Evolutionary conservation across 1,140 invertebrate genomes (phyloP), one percentile per base, ranked within the genome.

Genomic region (Berghia stephanieae): DNA sequence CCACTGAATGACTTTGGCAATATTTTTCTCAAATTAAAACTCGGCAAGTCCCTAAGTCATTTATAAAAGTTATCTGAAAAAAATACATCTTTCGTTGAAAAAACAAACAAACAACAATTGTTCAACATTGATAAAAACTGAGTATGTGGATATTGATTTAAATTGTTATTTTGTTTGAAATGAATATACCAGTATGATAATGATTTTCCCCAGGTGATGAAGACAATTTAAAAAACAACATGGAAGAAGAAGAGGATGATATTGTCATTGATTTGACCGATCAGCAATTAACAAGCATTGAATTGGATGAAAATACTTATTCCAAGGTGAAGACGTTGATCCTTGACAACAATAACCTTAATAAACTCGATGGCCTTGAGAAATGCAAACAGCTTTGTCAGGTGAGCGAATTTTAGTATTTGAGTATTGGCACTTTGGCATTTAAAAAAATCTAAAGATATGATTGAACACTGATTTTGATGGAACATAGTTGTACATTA

Each of bases 301-400:
- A 90, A 55, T 85, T 90, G 77, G 81, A 84, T 44, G 81, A 85
- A 66, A 85, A 85, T 42, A 82, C 82, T n/a, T 85, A 92, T 75
- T 92, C 94, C 79, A 93, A 21, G 2, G 60, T 66, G 49, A 57
- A 92, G 60, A 93, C 93, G 78, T 90, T 97, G 67, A 93, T 96
- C 79, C 90, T 95, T 40, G 95, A 96, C 88, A 94, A 96, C 83
- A 97, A 97, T 91, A 94, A 94, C 83, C 89, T 97, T 69, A 94
- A 95, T 82, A 93, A 94, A 81, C 92, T 96, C 76, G 95, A 96
- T 87, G 95, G 95, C 90, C 92, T 97, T 79, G 95, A 96, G 83
- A 93, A 93, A 66, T 96, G 94, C 88, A 91, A 90, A 44, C 92
- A 93, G 85, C 91, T 96, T 42, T 94, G 94, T 90, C 95, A 95